These are phyloP conservation scores for Drosophila sucinea DNA, from an alignment of 1,140 invertebrate genomes.

Conservation along the genomic window DNA sequence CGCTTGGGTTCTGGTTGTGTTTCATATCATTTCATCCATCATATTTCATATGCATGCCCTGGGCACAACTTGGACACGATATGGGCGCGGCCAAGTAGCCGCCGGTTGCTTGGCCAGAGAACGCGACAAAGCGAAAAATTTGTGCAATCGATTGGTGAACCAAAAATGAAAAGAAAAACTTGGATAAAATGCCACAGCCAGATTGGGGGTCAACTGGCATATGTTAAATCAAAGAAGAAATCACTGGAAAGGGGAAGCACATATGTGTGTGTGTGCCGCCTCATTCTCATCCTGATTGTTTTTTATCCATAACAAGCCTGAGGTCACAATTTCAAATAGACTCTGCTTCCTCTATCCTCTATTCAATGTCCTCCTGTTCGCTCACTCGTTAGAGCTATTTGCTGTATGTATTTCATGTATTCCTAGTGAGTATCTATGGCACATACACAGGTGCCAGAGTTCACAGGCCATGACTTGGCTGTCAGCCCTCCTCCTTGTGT, in stretches of 20 bases:
- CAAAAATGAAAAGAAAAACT: constrained; percentile 2
- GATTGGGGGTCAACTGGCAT: constrained; percentile 38
- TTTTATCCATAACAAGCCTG: constrained; percentile 75
- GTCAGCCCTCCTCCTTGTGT: not conserved
- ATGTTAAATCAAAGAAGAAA: constrained; percentile 58
- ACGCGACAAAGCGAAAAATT: constrained; percentile 80
- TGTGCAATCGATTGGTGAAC: constrained; percentile 75
- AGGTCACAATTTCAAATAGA: constrained; percentile 72
- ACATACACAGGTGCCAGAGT: constrained; percentile 67
- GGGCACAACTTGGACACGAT: constrained; percentile 67
- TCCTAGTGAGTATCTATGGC: constrained; percentile 29
- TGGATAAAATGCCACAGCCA: not conserved
- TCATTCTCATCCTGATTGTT: constrained; percentile 60
- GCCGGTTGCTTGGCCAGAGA: constrained; percentile 66
- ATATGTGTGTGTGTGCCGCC: constrained; percentile 13
- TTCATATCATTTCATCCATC: constrained; percentile 45
- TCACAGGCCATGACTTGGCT: constrained; percentile 48
- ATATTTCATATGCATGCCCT: constrained; percentile 64
- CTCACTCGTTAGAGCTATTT: too few relatives aligned
- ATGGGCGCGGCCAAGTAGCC: constrained; percentile 70
- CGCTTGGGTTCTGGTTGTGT: not conserved
- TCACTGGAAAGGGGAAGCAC: constrained; percentile 15
- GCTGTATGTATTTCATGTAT: constrained; percentile 30
- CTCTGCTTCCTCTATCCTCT: constrained; percentile 9
- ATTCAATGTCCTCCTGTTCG: too few relatives aligned